Conservation (phyloP, 2,113 vertebrate species). For the Pluvialis apricaria region DNA sequence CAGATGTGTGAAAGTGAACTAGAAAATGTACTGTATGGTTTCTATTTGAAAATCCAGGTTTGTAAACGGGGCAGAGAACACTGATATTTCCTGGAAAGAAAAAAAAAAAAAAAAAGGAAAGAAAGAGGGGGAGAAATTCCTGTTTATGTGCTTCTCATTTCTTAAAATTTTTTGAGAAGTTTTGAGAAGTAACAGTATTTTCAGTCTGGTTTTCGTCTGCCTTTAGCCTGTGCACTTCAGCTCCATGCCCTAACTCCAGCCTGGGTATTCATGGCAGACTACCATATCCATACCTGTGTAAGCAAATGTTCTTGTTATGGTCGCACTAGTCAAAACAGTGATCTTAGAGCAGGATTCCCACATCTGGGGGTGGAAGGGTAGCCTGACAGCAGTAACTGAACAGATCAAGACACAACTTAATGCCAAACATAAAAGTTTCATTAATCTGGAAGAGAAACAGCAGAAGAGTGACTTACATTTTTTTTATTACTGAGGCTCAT, state of each 20-base stretch:
- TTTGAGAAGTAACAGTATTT: background rate
- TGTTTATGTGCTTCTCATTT: background rate
- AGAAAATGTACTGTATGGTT: background rate
- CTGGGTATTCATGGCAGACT: background rate
- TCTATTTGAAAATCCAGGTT: background rate
- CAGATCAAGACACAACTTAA: background rate
- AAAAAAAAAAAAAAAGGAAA: background rate
- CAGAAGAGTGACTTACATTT: background rate
- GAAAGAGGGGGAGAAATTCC: background rate
- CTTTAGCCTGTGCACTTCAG: background rate
- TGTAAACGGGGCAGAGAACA: background rate
- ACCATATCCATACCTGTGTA: background rate
- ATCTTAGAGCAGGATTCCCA: background rate
- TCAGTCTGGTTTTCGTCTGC: background rate
- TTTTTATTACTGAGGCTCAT: constrained; percentile 20
- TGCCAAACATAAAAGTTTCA: background rate
- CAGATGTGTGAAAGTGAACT: background rate
- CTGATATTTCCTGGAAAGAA: background rate
- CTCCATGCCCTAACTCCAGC: background rate
- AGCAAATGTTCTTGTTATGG: background rate
- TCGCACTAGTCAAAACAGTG: background rate
- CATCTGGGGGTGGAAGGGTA: background rate
- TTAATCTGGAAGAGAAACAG: constrained; percentile 37
- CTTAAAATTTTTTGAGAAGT: background rate
- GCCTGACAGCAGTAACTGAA: constrained; percentile 14